Evolutionary conservation across 2,113 vertebrate genomes (phyloP).

Genomic region (Pachypanchax playfairii): DNA sequence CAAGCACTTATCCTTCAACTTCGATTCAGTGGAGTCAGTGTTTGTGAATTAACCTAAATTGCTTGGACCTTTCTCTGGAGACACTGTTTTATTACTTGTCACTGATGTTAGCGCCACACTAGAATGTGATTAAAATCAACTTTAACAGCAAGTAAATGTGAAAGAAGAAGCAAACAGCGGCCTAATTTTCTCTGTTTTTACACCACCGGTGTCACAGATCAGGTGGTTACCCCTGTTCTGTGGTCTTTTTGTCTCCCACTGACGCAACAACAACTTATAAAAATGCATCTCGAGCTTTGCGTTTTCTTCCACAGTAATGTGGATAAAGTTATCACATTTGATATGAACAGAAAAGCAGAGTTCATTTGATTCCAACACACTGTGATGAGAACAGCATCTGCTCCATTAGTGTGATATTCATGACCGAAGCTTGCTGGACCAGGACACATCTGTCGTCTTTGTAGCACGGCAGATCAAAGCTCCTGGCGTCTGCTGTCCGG

Average conservation of each 20-base stretch:
- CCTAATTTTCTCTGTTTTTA: too few species aligned
- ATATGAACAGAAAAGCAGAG: slow-evolving; percentile 20
- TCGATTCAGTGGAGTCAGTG: too few species aligned
- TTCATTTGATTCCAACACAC: slow-evolving; percentile 40
- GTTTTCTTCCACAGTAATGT: background rate
- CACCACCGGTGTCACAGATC: background rate
- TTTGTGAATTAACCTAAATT: too few species aligned
- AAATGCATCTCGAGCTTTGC: background rate
- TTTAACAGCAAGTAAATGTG: too few species aligned
- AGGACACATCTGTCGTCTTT: slow-evolving; percentile 41
- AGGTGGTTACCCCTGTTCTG: background rate
- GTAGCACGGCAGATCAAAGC: slow-evolving; percentile 58
- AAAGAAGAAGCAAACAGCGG: too few species aligned
- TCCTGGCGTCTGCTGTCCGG: slow-evolving; percentile 3
- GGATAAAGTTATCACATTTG: slow-evolving; percentile 26
- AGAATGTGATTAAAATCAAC: too few species aligned
- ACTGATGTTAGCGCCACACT: too few species aligned
- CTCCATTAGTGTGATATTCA: slow-evolving; percentile 39
- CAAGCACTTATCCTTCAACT: too few species aligned
- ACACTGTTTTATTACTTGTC: too few species aligned
- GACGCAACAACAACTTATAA: background rate
- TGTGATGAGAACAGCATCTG: slow-evolving; percentile 52
- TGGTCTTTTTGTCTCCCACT: background rate
- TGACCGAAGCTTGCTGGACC: slow-evolving; percentile 19
- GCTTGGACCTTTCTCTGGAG: too few species aligned